These are phyloP conservation scores for Chalcosyrphus nemorum DNA, from an alignment of 2,888 invertebrate species.

Conservation along the genomic window DNA sequence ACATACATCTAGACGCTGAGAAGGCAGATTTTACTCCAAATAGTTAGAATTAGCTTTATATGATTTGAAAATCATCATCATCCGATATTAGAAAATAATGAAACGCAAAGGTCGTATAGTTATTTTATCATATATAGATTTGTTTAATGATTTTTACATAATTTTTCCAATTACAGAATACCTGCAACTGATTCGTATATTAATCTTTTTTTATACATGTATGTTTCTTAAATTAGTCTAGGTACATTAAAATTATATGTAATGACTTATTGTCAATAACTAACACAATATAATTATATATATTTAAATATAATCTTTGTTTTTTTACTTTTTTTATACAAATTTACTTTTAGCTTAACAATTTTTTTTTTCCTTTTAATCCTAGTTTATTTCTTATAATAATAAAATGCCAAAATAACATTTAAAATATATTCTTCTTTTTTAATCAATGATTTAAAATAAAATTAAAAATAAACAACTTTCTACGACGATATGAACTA, in stretches of 20 bases:
- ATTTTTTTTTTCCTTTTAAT: conserved; percentile 38
- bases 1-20: too few relatives aligned
- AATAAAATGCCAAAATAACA: conserved; percentile 39
- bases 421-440: conserved; percentile 34
- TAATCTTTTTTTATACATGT: conserved; percentile 47
- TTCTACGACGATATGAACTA: conserved; percentile 49
- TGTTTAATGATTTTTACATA: conserved; percentile 60
- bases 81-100: too few relatives aligned
- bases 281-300: conserved; percentile 66
- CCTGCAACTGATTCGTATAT: conserved; percentile 52
- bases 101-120: not conserved
- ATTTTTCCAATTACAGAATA: conserved; percentile 56
- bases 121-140: conserved; percentile 47
- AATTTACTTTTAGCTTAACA: conserved; percentile 54
- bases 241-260: conserved; percentile 70
- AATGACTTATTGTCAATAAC: conserved; percentile 73
- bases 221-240: conserved; percentile 62
- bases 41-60: too few relatives aligned
- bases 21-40: too few relatives aligned
- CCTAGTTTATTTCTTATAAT: conserved; percentile 20
- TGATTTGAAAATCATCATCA: too few relatives aligned
- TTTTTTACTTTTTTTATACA: conserved; percentile 45
- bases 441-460: conserved; percentile 46
- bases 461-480: conserved; percentile 20
- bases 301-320: conserved; percentile 21